Percentiles rank a stretch among this genome's conserved stretches.
Conservation (phyloP, 2,888 invertebrate genomes). For the Stenodera caucasica region DNA sequence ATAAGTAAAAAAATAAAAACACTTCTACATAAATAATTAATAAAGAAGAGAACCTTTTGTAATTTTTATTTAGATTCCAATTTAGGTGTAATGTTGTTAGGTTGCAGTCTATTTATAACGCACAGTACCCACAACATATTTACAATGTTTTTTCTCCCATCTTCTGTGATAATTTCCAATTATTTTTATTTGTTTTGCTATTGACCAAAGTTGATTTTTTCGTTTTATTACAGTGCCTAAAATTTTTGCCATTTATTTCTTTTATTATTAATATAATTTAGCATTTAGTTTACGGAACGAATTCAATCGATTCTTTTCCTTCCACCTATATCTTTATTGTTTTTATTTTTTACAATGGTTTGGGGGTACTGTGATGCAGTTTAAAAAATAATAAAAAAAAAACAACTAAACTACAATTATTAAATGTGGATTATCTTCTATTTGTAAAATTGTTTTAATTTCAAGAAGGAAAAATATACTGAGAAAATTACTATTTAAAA, state of each 20-base stretch:
- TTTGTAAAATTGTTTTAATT: conserved; percentile 56
- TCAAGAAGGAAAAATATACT: conserved; percentile 51
- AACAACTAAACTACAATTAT: conserved; percentile 48
- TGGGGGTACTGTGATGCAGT: conserved; percentile 57
- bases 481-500: conserved; percentile 42
- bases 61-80: conserved; percentile 46
- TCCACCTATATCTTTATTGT: conserved; percentile 30
- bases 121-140: conserved; percentile 53
- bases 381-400: conserved; percentile 39
- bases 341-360: conserved; percentile 35
- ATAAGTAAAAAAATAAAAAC: conserved; percentile 44
- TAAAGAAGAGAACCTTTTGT: conserved; percentile 48
- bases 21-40: no score
- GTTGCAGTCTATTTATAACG: conserved; percentile 48
- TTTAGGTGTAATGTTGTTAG: conserved; percentile 47
- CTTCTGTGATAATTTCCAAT: conserved; percentile 39
- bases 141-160: conserved; percentile 25
- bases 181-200: conserved; percentile 10
- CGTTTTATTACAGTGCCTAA: conserved; percentile 21
- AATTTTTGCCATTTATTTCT: conserved; percentile 15
- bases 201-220: conserved; percentile 23
- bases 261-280: conserved; percentile 10
- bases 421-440: conserved; percentile 55
- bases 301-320: no score
- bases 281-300: no score